These are phyloP conservation scores for Tragulus kanchil DNA, from an alignment of 2,113 vertebrate genomes.

Conservation along the genomic window DNA sequence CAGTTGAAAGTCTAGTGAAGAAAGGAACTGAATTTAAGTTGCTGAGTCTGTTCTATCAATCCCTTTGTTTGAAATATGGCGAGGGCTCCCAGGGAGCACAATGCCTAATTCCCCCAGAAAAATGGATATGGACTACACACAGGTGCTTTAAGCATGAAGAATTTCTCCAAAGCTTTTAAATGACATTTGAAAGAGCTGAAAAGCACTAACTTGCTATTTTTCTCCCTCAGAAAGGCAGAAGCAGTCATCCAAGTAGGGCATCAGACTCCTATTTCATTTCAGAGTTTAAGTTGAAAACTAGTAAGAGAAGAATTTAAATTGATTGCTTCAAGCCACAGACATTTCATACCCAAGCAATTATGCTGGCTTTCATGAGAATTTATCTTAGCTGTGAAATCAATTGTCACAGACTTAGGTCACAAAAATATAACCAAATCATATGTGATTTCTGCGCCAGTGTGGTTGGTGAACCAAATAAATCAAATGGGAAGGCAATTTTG, in stretches of 20 bases:
- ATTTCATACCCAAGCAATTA: conserved; percentile 82
- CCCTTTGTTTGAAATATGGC: conserved; percentile 5
- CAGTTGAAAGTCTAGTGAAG: background rate
- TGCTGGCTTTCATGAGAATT: conserved; percentile 85
- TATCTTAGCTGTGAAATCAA: conserved; percentile 87
- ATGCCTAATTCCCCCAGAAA: conserved; percentile 33
- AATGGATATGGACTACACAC: background rate
- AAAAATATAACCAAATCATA: conserved; percentile 82
- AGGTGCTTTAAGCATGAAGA: conserved; percentile 59
- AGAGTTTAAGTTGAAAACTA: conserved; percentile 82
- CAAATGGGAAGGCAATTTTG: conserved; percentile 78
- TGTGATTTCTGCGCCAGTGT: conserved; percentile 84
- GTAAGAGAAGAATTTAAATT: conserved; percentile 79
- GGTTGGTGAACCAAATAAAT: conserved; percentile 82
- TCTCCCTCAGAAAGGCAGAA: conserved; percentile 43
- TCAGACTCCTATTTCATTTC: conserved; percentile 63
- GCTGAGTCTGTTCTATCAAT: background rate
- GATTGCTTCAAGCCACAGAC: conserved; percentile 81
- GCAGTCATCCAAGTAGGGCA: conserved; percentile 50
- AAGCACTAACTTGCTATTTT: conserved; percentile 44
- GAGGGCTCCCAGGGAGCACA: background rate
- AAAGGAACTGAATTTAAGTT: conserved; percentile 16
- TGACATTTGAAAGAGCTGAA: conserved; percentile 55
- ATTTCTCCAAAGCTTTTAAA: conserved; percentile 64
- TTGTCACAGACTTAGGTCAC: conserved; percentile 83